Base-by-base conservation (phyloP, 2,888 invertebrate genomes). In the Parochlus steinenii region DNA sequence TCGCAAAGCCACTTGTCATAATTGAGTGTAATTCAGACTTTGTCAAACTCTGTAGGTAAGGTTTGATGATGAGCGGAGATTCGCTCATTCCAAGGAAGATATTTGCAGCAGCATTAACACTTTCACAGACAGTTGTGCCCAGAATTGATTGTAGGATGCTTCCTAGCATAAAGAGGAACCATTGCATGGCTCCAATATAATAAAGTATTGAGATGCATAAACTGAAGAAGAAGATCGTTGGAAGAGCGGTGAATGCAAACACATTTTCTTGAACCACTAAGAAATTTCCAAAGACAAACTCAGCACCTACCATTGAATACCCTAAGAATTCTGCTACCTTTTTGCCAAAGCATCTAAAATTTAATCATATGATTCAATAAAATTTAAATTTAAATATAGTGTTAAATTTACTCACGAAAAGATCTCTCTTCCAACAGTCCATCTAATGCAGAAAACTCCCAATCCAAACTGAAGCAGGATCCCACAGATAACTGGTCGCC, bases 81-180 rank as follows among this genome's bases (percentile, higher is more conserved):
- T 97, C 97, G 2, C 81, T 77, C 81, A 81, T 82, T 40, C 95
- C 93, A 12, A 97, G 63, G 50, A 97, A 97, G 18, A 92, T 83
- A 54, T 92, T 93, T 0, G 87, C 92, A 1, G 92, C 82, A 10
- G 87, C 76, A 42, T 79, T 89, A 25, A 95, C 74, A 38, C 92
- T 92, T 60, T 97, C 97, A 37, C 89, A 89, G 2, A 93, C 85
- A 0, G 95, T 89, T 0, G 95, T 95, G 11, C 75, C 80, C 56
- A 89, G 59, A 1, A 74, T 55, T 10, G 60, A 52, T 45, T 78
- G 75, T 35, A 93, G 63, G 10, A 81, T 51, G 62, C 74, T 73
- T 0, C 93, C 93, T 17, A 93, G 55, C 50, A 78, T 80, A 15
- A 72, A 49, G 22, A 92, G 78, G 40, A 89, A 59, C 65, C 73